These are phyloP conservation scores for Meloidogyne hapla DNA, from an alignment of 1,140 invertebrate species.

Conservation along the genomic window DNA sequence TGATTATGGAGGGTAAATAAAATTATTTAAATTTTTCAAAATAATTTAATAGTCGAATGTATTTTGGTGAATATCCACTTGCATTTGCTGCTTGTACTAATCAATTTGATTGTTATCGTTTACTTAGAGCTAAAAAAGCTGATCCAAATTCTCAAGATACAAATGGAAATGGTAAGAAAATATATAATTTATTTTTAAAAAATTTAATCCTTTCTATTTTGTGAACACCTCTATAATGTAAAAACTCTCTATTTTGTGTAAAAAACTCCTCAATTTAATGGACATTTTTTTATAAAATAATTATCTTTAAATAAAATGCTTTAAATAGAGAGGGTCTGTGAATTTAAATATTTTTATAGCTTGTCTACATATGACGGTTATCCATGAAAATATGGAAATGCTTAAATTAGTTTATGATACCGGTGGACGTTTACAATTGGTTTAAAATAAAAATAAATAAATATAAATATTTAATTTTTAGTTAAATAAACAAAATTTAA, in stretches of 20 bases:
- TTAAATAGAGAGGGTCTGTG: no score
- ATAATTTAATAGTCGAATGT: conserved; percentile 76
- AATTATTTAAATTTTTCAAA: conserved; percentile 1
- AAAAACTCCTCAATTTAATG: no score
- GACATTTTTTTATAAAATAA: no score
- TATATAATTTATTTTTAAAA: not conserved
- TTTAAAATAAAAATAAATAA: conserved; percentile 44
- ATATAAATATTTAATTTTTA: not conserved
- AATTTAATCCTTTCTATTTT: no score
- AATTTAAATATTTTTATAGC: conserved; percentile 14
- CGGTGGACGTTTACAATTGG: conserved; percentile 79
- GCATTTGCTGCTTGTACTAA: conserved; percentile 91
- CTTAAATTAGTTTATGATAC: conserved; percentile 92
- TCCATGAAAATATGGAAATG: conserved; percentile 85
- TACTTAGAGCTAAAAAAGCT: conserved; percentile 88
- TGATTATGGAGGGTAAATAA: conserved; percentile 82
- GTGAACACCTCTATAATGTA: no score
- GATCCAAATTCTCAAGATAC: conserved; percentile 89
- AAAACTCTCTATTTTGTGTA: no score
- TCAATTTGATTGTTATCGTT: conserved; percentile 91
- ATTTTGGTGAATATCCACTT: conserved; percentile 96
- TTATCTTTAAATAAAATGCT: no score
- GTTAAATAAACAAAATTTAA: conserved; percentile 80
- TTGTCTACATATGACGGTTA: conserved; percentile 85
- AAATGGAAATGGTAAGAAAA: conserved; percentile 77